Conservation (phyloP, 2,113 vertebrate genomes). For the Ia io region DNA sequence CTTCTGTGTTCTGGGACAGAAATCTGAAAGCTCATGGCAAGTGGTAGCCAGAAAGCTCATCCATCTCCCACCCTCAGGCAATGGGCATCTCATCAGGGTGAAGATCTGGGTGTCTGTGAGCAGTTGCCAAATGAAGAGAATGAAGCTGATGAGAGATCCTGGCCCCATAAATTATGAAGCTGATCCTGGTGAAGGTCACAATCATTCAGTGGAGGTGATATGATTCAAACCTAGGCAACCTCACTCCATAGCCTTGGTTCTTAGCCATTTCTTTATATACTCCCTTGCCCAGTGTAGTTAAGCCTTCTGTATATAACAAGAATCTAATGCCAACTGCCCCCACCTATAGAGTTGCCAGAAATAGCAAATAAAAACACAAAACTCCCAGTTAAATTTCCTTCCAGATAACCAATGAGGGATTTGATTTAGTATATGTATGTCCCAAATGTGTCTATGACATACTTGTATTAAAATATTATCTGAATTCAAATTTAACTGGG, state of each 20-base stretch:
- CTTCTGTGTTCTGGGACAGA: neutral
- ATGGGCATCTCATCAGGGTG: neutral
- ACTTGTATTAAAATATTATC: neutral
- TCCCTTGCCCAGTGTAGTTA: neutral
- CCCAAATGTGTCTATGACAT: neutral
- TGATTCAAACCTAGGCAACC: neutral
- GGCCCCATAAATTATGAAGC: neutral
- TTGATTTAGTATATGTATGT: neutral
- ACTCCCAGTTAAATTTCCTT: neutral
- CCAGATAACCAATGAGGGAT: neutral
- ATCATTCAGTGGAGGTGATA: neutral
- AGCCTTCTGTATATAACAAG: neutral
- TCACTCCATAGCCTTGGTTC: neutral
- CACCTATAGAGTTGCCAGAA: neutral
- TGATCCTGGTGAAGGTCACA: neutral
- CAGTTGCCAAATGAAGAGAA: neutral
- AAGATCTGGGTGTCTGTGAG: neutral
- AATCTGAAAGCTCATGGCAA: neutral
- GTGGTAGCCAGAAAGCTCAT: neutral
- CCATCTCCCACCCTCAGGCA: neutral
- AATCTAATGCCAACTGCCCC: neutral
- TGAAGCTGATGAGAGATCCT: neutral
- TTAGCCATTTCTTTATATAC: neutral
- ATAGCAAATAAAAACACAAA: neutral
- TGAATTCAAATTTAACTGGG: neutral